Conservation (phyloP, 2,113 vertebrate genomes). For the Sylvietta virens region DNA sequence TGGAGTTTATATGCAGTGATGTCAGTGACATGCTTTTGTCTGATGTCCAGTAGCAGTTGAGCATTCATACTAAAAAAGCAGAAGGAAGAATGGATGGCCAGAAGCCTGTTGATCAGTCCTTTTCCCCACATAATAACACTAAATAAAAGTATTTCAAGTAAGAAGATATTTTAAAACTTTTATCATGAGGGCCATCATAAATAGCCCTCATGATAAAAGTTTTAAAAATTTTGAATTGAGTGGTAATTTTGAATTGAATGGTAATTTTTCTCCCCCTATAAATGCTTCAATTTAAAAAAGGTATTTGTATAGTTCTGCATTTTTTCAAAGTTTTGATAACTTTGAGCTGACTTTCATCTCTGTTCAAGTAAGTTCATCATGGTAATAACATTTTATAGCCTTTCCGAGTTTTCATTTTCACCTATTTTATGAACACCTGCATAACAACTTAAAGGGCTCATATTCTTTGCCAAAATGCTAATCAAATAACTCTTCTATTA, state of each 20-base stretch:
- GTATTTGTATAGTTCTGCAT: not conserved
- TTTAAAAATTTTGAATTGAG: no score
- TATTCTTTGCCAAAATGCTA: constrained; percentile 22
- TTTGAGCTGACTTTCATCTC: constrained; percentile 38
- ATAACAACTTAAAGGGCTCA: not conserved
- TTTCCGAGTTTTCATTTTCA: constrained; percentile 22
- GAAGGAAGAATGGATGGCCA: not conserved
- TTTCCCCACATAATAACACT: not conserved
- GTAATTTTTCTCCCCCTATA: not conserved
- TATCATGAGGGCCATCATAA: not conserved
- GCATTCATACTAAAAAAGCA: not conserved
- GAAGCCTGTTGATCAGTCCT: not conserved
- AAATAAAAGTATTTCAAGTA: not conserved
- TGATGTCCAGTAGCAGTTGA: not conserved
- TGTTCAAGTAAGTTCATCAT: not conserved
- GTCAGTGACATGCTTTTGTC: not conserved
- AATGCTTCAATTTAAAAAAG: not conserved
- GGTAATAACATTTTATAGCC: constrained; percentile 26
- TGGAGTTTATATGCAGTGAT: not conserved
- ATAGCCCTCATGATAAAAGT: no score
- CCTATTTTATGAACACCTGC: constrained; percentile 39
- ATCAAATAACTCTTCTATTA: not conserved
- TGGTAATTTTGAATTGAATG: no score
- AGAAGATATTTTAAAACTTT: not conserved
- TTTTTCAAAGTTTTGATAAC: constrained; percentile 10